These are phyloP conservation scores for Lepidurus couesii DNA, from an alignment of 1,140 invertebrate genomes.

Conservation along the genomic window DNA sequence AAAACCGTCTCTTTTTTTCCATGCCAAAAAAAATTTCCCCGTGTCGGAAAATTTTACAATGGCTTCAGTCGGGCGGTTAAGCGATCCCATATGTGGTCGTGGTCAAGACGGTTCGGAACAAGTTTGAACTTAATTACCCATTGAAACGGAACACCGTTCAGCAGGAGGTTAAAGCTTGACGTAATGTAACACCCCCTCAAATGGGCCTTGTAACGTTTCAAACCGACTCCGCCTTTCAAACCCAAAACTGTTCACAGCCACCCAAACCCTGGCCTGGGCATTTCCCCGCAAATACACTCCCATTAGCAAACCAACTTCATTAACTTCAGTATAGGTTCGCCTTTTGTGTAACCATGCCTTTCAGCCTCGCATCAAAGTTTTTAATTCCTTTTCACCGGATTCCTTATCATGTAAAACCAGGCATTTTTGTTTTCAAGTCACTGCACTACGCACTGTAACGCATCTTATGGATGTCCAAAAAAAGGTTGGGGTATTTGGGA, in stretches of 20 bases:
- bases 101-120: slow-evolving; percentile 17
- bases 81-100: slow-evolving; percentile 3
- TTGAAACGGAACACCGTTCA: neutral
- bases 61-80: neutral
- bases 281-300: neutral
- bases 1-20: neutral
- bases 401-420: neutral
- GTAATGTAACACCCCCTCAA: slow-evolving; percentile 21
- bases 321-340: neutral
- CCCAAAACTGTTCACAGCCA: neutral
- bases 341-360: neutral
- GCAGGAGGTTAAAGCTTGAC: neutral
- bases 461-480: neutral
- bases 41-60: neutral
- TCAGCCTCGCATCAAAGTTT: neutral
- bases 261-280: neutral
- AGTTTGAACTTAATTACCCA: slow-evolving; percentile 19
- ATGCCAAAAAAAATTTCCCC: neutral
- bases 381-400: neutral
- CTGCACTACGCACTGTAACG: neutral
- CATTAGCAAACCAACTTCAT: slow-evolving; percentile 10
- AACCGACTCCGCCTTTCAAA: neutral
- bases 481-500: neutral
- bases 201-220: slow-evolving; percentile 19
- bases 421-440: too few species aligned